These are phyloP conservation scores for Ophiodon elongatus DNA, from an alignment of 2,113 vertebrate species.

Conservation along the genomic window DNA sequence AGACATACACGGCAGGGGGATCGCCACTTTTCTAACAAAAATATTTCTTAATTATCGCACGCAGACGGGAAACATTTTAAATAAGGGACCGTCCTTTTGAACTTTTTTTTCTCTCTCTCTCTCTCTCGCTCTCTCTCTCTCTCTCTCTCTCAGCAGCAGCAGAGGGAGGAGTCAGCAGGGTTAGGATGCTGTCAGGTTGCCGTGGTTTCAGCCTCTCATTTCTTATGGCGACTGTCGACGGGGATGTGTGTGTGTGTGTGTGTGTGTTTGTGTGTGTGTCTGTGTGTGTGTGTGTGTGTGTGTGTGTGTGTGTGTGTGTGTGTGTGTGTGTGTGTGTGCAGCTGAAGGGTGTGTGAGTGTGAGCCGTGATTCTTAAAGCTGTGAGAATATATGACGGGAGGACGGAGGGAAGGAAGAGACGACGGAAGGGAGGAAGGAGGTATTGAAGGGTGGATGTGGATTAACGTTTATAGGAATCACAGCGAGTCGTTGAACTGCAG, in stretches of 20 bases:
- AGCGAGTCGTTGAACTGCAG: slow-evolving; percentile 26
- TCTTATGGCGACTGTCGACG: slow-evolving; percentile 39
- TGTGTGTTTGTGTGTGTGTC: slow-evolving; percentile 15
- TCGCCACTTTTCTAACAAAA: too few relatives aligned
- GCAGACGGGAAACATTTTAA: too few relatives aligned
- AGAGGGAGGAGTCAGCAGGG: slow-evolving; percentile 63
- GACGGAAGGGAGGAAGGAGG: not conserved
- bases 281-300: slow-evolving; percentile 24
- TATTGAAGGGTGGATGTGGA: slow-evolving; percentile 41
- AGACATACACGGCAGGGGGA: too few relatives aligned
- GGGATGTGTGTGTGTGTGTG: slow-evolving; percentile 21
- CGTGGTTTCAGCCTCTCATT: slow-evolving; percentile 72
- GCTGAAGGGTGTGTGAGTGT: slow-evolving; percentile 42
- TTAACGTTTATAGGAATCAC: slow-evolving; percentile 16
- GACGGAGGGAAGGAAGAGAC: slow-evolving; percentile 12
- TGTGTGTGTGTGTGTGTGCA: slow-evolving; percentile 12
- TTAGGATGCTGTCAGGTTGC: slow-evolving; percentile 76
- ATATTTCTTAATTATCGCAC: too few relatives aligned
- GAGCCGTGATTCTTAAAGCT: slow-evolving; percentile 31
- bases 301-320: slow-evolving; percentile 20
- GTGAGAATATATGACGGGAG: slow-evolving; percentile 46
- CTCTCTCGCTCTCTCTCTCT: not conserved
- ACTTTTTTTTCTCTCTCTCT: not conserved
- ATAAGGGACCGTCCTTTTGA: too few relatives aligned
- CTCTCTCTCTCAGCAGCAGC: slow-evolving; percentile 18